Evolutionary conservation across 2,113 vertebrate genomes (phyloP), one percentile per base, ranked within the genome.

Genomic region (Misgurnus anguillicaudatus): DNA sequence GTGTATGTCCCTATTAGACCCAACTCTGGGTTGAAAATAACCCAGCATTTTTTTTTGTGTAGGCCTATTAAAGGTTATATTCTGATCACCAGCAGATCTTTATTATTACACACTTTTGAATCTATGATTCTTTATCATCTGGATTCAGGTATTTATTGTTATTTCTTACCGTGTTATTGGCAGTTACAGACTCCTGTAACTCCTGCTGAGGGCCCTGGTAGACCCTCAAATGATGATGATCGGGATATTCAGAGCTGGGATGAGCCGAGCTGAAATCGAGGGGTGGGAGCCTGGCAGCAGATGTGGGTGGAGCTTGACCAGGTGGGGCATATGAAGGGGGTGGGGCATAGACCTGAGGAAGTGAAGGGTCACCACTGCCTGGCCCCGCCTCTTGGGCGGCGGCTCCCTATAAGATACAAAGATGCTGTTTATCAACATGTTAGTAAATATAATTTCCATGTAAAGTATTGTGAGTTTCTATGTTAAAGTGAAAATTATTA

Each of bases 161-260:
- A 62, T 16, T 76, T 73, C 90, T 90, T 89, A 93, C 93, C 89
- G 90, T 86, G 87, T 78, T 88, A 47, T 72, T 84, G 70, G 90
- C 62, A 4, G 84, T 65, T 82, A 93, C 73, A 16, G 80, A 5
- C 78, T 93, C 92, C 0, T 82, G 82, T 77, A 90, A 90, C 1
- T 93, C 91, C 0, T 81, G 91, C 80, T 92, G 93, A 16, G 91
- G 83, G 71, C 88, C 89, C 85, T 92, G 93, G 42, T 92, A 94
- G 19, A 93, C 89, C 80, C 92, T 84, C 80, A 94, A 87, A 61
- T 93, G 92, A 63, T 91, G 88, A 31, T 92, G 93, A 14, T 94
- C 93, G 0, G 89, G 67, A 76, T 93, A 93, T 78, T 94, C 93
- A 45, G 88, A 76, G 14, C 78, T 68, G 47, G 86, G 75, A 65